Conservation (phyloP, 2,888 invertebrate species). For the Agriopis aurantiaria region DNA sequence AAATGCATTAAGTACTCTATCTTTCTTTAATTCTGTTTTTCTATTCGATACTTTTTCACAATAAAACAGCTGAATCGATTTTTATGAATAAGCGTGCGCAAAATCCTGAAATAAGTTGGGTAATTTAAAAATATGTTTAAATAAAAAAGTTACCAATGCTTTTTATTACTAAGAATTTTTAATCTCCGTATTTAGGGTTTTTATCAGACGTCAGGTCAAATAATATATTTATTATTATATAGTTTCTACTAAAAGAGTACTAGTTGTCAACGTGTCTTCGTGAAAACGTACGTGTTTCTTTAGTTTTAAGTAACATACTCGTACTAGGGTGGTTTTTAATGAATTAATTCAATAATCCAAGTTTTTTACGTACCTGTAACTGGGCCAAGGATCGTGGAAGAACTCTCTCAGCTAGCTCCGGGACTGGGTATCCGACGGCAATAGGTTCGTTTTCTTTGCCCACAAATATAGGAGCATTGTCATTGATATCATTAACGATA, state of each 20-base stretch:
- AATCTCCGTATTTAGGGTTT: no score
- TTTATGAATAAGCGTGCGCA: neutral
- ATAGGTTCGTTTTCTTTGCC: conserved; percentile 70
- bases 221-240: neutral
- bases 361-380: conserved; percentile 70
- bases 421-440: conserved; percentile 77
- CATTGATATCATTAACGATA: conserved; percentile 85
- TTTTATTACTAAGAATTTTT: neutral
- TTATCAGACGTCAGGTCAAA: no score
- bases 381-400: conserved; percentile 76
- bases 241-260: neutral
- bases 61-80: neutral
- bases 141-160: neutral
- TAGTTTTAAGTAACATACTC: neutral
- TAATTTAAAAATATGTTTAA: neutral
- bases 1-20: neutral
- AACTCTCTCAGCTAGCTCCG: conserved; percentile 69
- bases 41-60: neutral
- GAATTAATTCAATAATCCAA: neutral
- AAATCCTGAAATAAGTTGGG: neutral
- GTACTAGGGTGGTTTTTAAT: neutral
- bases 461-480: conserved; percentile 79
- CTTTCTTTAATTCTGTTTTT: neutral
- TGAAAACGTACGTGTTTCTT: neutral
- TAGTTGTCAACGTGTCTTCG: neutral